Evolutionary conservation across 2,888 invertebrate species (phyloP).

Genomic region (Eupeodes luniger): DNA sequence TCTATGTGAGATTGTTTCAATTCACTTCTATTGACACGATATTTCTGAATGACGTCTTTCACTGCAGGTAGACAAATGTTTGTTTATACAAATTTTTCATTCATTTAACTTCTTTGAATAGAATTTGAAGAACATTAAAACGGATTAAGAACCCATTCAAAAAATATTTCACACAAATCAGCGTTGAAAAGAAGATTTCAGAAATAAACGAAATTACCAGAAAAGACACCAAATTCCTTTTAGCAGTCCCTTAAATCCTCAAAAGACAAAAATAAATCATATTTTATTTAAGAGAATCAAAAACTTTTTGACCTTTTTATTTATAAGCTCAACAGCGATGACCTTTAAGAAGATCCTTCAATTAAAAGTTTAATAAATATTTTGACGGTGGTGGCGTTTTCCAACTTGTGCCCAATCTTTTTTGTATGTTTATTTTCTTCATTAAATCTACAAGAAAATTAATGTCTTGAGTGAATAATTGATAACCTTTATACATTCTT

Average conservation of each 20-base stretch:
- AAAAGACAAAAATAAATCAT: not conserved
- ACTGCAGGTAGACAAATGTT: not conserved
- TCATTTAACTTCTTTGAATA: not conserved
- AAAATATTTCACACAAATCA: not conserved
- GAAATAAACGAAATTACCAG: not conserved
- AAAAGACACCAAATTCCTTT: no score
- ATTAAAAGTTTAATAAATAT: slow-evolving; percentile 15
- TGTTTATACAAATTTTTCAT: not conserved
- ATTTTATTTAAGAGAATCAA: not conserved
- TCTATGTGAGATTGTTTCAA: not conserved
- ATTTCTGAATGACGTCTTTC: not conserved
- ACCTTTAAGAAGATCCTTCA: not conserved
- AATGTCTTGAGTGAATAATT: slow-evolving; percentile 17
- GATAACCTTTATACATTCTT: slow-evolving; percentile 7
- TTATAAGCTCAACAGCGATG: not conserved
- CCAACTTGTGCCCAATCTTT: not conserved
- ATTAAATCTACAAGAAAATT: slow-evolving; percentile 1
- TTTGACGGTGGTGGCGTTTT: not conserved
- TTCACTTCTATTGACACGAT: not conserved
- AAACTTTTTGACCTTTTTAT: not conserved
- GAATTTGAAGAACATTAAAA: not conserved
- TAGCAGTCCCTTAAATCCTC: no score
- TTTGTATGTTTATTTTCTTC: not conserved
- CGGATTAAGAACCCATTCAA: not conserved
- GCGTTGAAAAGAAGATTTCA: not conserved